Conservation (phyloP, 2,888 invertebrate species). For the Patella caerulea region DNA sequence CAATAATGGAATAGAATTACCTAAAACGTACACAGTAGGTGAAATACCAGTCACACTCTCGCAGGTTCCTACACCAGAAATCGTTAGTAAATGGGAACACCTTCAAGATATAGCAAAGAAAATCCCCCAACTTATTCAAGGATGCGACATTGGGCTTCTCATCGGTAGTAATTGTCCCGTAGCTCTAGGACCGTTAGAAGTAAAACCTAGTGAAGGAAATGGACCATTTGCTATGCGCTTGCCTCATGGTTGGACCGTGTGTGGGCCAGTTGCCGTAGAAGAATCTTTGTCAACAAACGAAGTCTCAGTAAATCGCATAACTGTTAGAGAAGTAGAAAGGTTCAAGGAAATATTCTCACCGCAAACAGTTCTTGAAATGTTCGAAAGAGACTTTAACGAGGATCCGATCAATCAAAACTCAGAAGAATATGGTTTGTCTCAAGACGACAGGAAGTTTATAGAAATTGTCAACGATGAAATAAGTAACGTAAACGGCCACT, state of each 20-base stretch:
- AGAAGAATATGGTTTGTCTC: too few species aligned
- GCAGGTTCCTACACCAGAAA: constrained; percentile 5
- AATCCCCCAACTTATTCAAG: neutral
- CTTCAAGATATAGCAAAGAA: neutral
- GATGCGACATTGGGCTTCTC: neutral
- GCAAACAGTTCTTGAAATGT: too few species aligned
- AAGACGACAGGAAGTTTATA: too few species aligned
- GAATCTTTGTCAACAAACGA: too few species aligned
- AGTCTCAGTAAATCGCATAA: too few species aligned
- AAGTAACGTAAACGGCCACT: too few species aligned
- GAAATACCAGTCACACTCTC: neutral
- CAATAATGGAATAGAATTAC: neutral
- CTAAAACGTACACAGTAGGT: neutral
- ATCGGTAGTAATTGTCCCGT: neutral
- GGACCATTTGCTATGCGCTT: neutral
- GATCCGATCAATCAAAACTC: too few species aligned
- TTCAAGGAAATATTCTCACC: neutral
- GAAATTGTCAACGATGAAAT: too few species aligned
- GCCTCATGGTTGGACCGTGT: neutral
- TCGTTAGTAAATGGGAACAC: neutral
- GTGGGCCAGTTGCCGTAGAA: neutral
- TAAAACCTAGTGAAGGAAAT: constrained; percentile 3
- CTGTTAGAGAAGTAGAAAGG: too few species aligned
- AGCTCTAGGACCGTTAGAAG: neutral
- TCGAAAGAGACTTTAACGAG: too few species aligned